A percentile compares a stretch with the other conserved stretches of the same genome.
These are phyloP conservation scores for Plagodis dolabraria DNA, from an alignment of 2,888 invertebrate species.

Conservation along the genomic window DNA sequence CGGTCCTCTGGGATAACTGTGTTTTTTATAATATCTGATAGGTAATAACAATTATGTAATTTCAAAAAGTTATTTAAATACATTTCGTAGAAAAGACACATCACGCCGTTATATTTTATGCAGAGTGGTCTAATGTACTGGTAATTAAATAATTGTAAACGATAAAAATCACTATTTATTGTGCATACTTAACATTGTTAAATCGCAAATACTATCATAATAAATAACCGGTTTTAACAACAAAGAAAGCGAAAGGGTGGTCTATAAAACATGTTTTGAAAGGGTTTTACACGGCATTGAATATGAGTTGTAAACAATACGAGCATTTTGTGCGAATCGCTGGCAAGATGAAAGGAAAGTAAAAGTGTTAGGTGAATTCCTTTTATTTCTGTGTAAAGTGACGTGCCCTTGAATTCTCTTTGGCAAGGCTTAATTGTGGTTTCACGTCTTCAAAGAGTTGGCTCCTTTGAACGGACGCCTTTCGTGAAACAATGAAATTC, in stretches of 20 bases:
- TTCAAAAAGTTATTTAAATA: too few relatives aligned
- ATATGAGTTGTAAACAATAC: slow-evolving; percentile 60
- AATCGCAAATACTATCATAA: neutral
- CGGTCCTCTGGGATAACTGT: too few relatives aligned
- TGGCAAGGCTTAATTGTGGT: slow-evolving; percentile 81
- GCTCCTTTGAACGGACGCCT: slow-evolving; percentile 63
- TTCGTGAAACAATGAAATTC: slow-evolving; percentile 67
- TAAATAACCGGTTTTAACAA: slow-evolving; percentile 16
- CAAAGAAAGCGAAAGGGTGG: slow-evolving; percentile 40
- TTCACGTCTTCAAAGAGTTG: slow-evolving; percentile 81
- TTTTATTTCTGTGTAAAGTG: slow-evolving; percentile 70
- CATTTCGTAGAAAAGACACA: too few relatives aligned
- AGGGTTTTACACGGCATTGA: slow-evolving; percentile 57
- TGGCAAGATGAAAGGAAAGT: slow-evolving; percentile 66
- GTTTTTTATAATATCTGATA: too few relatives aligned
- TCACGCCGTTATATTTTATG: too few relatives aligned
- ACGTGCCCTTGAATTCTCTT: slow-evolving; percentile 77
- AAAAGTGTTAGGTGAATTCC: slow-evolving; percentile 71
- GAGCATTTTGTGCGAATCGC: slow-evolving; percentile 57
- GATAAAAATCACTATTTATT: too few relatives aligned
- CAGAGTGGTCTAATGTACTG: too few relatives aligned
- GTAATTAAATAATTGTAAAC: too few relatives aligned
- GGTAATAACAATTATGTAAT: too few relatives aligned
- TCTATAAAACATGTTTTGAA: slow-evolving; percentile 43
- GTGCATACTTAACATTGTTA: too few relatives aligned